Base-by-base conservation (phyloP, 2,888 invertebrate species). In the Meandrusa payeni region DNA sequence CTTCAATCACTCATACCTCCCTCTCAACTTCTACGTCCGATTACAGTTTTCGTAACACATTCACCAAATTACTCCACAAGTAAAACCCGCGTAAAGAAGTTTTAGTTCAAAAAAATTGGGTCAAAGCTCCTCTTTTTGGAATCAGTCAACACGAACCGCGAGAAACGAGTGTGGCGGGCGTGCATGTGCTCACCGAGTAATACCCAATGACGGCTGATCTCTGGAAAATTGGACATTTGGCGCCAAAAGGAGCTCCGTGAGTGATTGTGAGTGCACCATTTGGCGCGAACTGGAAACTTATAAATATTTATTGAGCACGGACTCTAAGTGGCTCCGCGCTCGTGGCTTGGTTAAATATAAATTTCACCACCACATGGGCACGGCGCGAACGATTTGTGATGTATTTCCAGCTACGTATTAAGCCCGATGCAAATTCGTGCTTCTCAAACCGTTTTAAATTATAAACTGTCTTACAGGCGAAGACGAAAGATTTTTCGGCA, bases 151-250 rank as follows among this genome's bases (percentile, higher is more conserved):
- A 17, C 17, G 4, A n/a, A n/a, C n/a, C n/a, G n/a, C n/a, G n/a
- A n/a, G n/a, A n/a, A n/a, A n/a, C n/a, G n/a, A n/a, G 23, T 29
- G 24, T 5, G 10, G 27, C 48, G 41, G 51, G 50, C 60, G 52
- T 64, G 64, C 72, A 69, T 61, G 64, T 67, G 64, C 64, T 66
- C 55, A 37, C 37, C 49, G 48, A 41, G 61, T 65, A 56, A 60
- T 59, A n/a, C 56, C 64, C 61, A 57, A 55, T 64, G 66, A 67
- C 69, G 69, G 64, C 63, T 70, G 72, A 76, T 80, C 71, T 76
- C 63, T 74, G 70, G 71, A 70, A 76, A 79, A 81, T 69, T 82
- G 75, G n/a, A 76, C 77, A 78, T 75, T 80, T 66, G 73, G 76
- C 79, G 76, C 79, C 81, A 71, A 72, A 74, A 72, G 69, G 64